Conservation (phyloP, 1,140 invertebrate genomes). For the Sycobia sp. region DNA sequence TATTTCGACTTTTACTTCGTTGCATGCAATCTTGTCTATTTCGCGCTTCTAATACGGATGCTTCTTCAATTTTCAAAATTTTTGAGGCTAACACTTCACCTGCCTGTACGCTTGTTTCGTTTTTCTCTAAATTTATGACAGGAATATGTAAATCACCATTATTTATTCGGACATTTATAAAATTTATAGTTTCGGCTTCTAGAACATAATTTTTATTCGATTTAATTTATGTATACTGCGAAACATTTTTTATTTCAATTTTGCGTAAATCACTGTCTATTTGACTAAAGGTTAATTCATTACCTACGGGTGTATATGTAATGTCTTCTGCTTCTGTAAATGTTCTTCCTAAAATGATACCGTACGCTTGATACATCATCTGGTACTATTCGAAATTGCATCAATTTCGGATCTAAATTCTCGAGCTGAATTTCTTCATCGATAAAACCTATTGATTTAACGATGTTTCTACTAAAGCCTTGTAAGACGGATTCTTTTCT, state of each 20-base stretch:
- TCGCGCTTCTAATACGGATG: too few species aligned
- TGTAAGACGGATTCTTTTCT: neutral
- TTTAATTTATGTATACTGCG: neutral
- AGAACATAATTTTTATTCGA: neutral
- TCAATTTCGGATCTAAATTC: neutral
- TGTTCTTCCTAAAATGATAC: conserved; percentile 21
- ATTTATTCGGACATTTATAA: conserved; percentile 16
- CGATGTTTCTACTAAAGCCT: conserved; percentile 22
- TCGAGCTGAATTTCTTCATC: conserved; percentile 7
- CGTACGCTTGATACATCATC: conserved; percentile 26
- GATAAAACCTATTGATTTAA: conserved; percentile 19
- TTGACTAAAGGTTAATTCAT: conserved; percentile 1
- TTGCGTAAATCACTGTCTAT: neutral
- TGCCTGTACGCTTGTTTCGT: too few species aligned
- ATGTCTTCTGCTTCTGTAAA: conserved; percentile 23
- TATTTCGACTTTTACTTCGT: too few species aligned
- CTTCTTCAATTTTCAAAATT: too few species aligned
- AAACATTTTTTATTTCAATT: conserved; percentile 1
- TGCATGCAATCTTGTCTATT: too few species aligned
- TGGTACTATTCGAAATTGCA: conserved; percentile 28
- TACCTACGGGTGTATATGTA: neutral
- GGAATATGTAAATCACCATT: neutral
- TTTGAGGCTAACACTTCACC: too few species aligned
- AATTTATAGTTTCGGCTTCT: conserved; percentile 9
- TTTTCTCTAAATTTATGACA: neutral